Evolutionary conservation across 2,797 vertebrate species (phyloP).

Genomic region (Valencia hispanica): DNA sequence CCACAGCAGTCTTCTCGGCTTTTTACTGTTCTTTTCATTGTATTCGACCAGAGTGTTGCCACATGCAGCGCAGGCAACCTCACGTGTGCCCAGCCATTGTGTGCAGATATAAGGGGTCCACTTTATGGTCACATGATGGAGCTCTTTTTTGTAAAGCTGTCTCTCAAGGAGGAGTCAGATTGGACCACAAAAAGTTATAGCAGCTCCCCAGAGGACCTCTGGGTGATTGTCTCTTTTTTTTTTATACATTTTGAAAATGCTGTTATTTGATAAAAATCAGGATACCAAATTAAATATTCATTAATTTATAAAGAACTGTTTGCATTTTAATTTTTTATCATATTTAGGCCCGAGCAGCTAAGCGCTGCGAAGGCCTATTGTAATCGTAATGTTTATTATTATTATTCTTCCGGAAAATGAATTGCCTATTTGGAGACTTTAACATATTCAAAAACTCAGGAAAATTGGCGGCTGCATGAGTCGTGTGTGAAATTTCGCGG

Average conservation of each 20-base stretch:
- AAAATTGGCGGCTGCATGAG: too few relatives aligned
- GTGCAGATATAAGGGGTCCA: neutral
- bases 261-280: too few relatives aligned
- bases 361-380: too few relatives aligned
- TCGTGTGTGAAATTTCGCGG: too few relatives aligned
- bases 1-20: neutral
- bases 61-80: constrained; percentile 11
- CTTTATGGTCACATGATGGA: neutral
- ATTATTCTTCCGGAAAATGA: too few relatives aligned
- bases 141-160: neutral
- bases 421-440: too few relatives aligned
- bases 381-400: too few relatives aligned
- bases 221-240: neutral
- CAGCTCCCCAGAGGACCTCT: neutral
- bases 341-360: too few relatives aligned
- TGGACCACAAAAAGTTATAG: neutral
- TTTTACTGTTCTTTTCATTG: constrained; percentile 3
- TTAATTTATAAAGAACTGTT: neutral
- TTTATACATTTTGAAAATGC: neutral
- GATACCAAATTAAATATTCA: neutral
- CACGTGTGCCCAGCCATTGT: neutral
- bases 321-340: neutral
- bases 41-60: neutral
- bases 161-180: neutral
- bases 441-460: too few relatives aligned